Evolutionary conservation across 2,797 vertebrate species (phyloP).

Genomic region (Malacoraja senta): DNA sequence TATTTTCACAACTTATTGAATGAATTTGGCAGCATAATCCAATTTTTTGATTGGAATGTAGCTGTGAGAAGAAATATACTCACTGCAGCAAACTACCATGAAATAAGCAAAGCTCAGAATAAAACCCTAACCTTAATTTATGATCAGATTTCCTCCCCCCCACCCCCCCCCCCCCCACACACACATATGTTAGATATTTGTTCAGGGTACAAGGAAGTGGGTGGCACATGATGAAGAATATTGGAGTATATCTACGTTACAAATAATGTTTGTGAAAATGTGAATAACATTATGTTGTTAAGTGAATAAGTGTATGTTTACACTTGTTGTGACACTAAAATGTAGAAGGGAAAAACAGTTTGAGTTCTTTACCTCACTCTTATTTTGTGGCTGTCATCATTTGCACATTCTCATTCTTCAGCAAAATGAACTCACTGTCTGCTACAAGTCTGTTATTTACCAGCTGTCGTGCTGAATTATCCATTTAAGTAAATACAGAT

Average conservation of each 20-base stretch:
- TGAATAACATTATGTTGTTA: neutral
- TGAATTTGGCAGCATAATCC: constrained; percentile 19
- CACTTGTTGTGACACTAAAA: neutral
- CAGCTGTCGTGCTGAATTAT: constrained; percentile 5
- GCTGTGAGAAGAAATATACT: neutral
- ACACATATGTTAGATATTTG: neutral
- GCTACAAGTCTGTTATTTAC: neutral
- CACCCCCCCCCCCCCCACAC: no score
- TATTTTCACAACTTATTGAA: neutral
- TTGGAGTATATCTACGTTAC: neutral
- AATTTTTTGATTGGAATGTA: neutral
- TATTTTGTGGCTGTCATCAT: constrained; percentile 42
- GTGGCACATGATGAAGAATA: neutral
- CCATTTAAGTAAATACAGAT: constrained; percentile 21
- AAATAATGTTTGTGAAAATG: neutral
- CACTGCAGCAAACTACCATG: neutral
- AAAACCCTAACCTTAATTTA: neutral
- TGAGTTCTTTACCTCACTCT: neutral
- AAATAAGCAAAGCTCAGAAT: neutral
- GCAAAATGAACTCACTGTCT: neutral
- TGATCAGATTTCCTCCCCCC: neutral
- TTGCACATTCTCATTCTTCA: constrained; percentile 44
- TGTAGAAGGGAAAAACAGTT: neutral
- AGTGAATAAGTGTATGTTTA: neutral
- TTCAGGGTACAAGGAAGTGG: neutral